Evolutionary conservation across 2,888 invertebrate species (phyloP), one percentile per base, ranked within the genome.

Genomic region (Piscicola geometra): DNA sequence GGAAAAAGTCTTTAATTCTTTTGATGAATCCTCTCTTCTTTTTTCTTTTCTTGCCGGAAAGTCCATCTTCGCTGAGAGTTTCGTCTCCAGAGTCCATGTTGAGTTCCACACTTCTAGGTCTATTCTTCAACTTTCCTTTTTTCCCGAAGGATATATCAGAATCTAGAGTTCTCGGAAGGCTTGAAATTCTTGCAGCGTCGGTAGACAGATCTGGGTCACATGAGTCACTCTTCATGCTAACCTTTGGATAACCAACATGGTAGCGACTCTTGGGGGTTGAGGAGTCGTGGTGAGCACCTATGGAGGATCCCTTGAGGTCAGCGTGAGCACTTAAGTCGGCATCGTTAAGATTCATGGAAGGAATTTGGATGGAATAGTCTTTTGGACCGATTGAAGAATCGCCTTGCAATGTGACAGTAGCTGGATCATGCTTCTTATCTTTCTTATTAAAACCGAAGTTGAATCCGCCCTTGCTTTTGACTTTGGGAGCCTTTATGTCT

Each of bases 1-100:
- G 52, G 64, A 73, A 73, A 47, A 73, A 73, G 12, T 73, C 73
- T 73, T 73, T 73, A 25, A 73, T 35, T 32, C 73, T 52, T 32
- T 73, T 52, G 35, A 73, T 73, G 52, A 73, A 73, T 21, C 73
- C 73, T n/a, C 30, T 33, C 41, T 60, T 56, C 35, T 73, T 33
- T 18, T 52, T 56, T 32, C 52, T 60, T 35, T 73, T 73, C 25
- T 56, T 56, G 21, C 60, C 60, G 21, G 60, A 56, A 56, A 56
- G 25, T 56, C 60, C 60, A 56, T 56, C 60, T 18, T 25, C 60
- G n/a, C 60, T 56, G 3, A 15, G 25, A 15, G 60, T 56, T 56
- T 56, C 60, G 3, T 56, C 60, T 25, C 60, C 60, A 3, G 60
- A 56, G 21, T 56, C 60, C 25, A 56, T 35, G n/a, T 60, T n/a